These are phyloP conservation scores for Enoplosus armatus DNA, from an alignment of 2,797 vertebrate genomes.

Conservation along the genomic window DNA sequence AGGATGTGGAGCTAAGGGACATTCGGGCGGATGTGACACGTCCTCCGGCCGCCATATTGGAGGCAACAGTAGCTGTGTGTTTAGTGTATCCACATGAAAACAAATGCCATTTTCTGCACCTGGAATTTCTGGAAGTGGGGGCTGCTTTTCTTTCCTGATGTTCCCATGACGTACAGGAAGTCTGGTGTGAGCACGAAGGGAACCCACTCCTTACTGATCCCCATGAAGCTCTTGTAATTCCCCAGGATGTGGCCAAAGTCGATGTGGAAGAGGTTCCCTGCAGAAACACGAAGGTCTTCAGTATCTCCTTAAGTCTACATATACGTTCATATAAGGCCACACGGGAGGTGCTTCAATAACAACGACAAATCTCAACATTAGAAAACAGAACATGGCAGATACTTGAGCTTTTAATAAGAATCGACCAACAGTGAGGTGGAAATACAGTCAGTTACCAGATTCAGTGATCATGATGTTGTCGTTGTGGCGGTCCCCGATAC, in stretches of 20 bases:
- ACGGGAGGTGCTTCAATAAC: background rate
- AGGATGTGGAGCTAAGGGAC: background rate
- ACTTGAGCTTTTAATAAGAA: no score
- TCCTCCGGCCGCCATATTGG: no score
- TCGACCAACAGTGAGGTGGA: background rate
- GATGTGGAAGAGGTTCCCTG: conserved; percentile 99
- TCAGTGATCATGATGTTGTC: conserved; percentile 99
- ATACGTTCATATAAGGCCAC: background rate
- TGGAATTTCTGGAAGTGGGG: conserved; percentile 96
- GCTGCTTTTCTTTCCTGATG: conserved; percentile 95
- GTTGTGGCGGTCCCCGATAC: conserved; percentile 98
- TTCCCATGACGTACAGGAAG: conserved; percentile 99
- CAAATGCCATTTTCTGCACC: conserved; percentile 81
- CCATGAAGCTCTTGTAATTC: conserved; percentile 99
- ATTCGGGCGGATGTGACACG: background rate
- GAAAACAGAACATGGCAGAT: background rate
- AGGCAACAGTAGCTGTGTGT: no score
- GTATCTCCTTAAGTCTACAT: background rate
- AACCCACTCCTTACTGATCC: conserved; percentile 98
- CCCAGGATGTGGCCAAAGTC: conserved; percentile 99
- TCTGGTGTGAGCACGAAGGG: conserved; percentile 98
- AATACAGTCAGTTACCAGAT: conserved; percentile 85
- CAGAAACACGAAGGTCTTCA: conserved; percentile 31
- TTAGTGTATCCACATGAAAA: background rate
- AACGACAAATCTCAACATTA: background rate